These are phyloP conservation scores for Propithecus coquereli DNA, from an alignment of 2,113 vertebrate species.

Conservation along the genomic window DNA sequence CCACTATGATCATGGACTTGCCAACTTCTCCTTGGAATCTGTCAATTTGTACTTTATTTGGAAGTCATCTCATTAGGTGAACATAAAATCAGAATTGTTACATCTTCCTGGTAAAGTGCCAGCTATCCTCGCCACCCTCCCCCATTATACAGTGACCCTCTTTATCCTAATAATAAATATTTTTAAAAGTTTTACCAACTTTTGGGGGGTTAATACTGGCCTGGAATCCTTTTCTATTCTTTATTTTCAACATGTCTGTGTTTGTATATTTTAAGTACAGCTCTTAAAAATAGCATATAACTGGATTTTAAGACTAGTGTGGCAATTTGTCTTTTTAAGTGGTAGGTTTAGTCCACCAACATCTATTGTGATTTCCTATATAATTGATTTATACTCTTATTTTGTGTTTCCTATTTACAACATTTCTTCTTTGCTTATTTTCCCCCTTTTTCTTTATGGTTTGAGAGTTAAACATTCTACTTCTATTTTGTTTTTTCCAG, in stretches of 20 bases:
- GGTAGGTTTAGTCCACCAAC: not conserved
- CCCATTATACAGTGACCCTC: not conserved
- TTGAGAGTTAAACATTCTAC: not conserved
- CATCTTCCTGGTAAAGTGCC: not conserved
- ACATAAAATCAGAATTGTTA: slow-evolving; percentile 14
- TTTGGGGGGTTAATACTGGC: not conserved
- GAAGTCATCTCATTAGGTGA: not conserved
- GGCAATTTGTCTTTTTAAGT: slow-evolving; percentile 32
- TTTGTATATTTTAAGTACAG: slow-evolving; percentile 31
- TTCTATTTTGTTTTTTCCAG: not conserved
- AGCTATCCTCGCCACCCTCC: not conserved
- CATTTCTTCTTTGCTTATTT: not conserved
- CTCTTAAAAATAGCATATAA: slow-evolving; percentile 45
- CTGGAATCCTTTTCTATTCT: not conserved
- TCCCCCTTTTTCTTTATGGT: not conserved
- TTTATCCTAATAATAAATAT: not conserved
- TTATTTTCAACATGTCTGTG: slow-evolving; percentile 8
- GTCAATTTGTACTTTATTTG: not conserved
- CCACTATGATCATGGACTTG: not conserved
- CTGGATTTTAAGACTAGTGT: slow-evolving; percentile 36
- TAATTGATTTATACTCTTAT: not conserved
- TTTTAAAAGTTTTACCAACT: slow-evolving; percentile 24
- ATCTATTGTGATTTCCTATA: not conserved
- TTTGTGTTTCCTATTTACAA: not conserved
- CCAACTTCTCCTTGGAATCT: not conserved